These are phyloP conservation scores for Epiblema foenella DNA, from an alignment of 2,888 invertebrate species.

Conservation along the genomic window DNA sequence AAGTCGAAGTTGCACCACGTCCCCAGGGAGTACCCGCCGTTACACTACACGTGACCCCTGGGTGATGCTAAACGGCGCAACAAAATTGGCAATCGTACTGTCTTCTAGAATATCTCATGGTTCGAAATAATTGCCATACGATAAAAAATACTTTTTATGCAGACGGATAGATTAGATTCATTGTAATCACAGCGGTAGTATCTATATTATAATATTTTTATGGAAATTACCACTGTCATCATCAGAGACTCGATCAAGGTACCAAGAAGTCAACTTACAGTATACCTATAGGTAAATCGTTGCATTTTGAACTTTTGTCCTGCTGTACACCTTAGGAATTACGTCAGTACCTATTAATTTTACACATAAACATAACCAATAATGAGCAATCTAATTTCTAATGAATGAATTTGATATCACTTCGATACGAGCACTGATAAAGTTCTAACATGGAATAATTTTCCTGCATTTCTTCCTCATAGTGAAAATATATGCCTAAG, in stretches of 20 bases:
- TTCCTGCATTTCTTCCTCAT: slow-evolving; percentile 7
- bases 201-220: not conserved
- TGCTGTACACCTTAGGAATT: not conserved
- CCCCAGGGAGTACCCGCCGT: too few relatives aligned
- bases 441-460: not conserved
- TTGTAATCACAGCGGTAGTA: slow-evolving; percentile 7
- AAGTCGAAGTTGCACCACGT: too few relatives aligned
- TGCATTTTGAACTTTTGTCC: not conserved
- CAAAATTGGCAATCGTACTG: too few relatives aligned
- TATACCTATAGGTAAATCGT: not conserved
- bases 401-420: slow-evolving; percentile 8
- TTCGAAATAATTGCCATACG: too few relatives aligned
- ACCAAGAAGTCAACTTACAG: not conserved
- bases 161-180: not conserved
- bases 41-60: too few relatives aligned
- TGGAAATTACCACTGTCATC: slow-evolving; percentile 21
- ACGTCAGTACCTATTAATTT: slow-evolving; percentile 3
- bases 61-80: too few relatives aligned
- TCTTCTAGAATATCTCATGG: too few relatives aligned
- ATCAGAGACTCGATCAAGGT: not conserved
- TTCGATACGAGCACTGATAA: slow-evolving; percentile 1
- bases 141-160: too few relatives aligned
- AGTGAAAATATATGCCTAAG: not conserved
- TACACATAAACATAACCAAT: not conserved
- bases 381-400: slow-evolving; percentile 11